Base-by-base conservation (phyloP, 1,140 invertebrate genomes). In the Lineus longissimus region DNA sequence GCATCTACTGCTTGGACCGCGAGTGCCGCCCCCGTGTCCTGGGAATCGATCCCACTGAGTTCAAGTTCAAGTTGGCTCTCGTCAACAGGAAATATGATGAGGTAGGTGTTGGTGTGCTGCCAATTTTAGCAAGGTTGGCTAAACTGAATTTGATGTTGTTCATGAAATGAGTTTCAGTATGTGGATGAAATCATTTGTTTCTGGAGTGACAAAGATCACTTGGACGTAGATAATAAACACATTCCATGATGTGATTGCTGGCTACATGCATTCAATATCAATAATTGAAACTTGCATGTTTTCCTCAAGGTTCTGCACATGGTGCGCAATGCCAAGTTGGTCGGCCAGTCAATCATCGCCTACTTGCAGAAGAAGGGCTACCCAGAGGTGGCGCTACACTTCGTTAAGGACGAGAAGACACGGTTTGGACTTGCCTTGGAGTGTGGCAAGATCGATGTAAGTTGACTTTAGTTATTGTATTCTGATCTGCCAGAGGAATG, bases 291-390 rank as follows among this genome's bases (percentile, higher is more conserved):
- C n/a, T n/a, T n/a, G n/a, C n/a, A n/a, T n/a, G n/a, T n/a, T n/a
- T n/a, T n/a, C n/a, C n/a, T n/a, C n/a, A n/a, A 80, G 79, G 94
- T 98, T 1, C 81, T 99, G 31, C 92, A 97, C 74, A 99, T 99
- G 95, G 96, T 99, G 13, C 87, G 94, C 25, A 96, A 93, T 70
- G 92, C 95, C 17, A 93, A 97, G 76, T 84, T 99, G 0, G 94
- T 99, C 11, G 97, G 97, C 0, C 97, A 99, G 84, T 96, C 95
- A 23, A 98, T 99, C 69, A 99, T 99, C 75, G 93, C 95, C 0
- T 99, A 99, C 79, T 84, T 99, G 45, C 96, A 99, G 82, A 95
- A 98, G 81, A 99, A 99, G 84, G 96, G 97, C 0, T 99, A 99
- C 82, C 97, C 97, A 0, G 97, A 99, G 84, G 95, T 99, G n/a